Evolutionary conservation across 2,888 invertebrate genomes (phyloP), one percentile per base, ranked within the genome.

Genomic region (Amitus sp.): DNA sequence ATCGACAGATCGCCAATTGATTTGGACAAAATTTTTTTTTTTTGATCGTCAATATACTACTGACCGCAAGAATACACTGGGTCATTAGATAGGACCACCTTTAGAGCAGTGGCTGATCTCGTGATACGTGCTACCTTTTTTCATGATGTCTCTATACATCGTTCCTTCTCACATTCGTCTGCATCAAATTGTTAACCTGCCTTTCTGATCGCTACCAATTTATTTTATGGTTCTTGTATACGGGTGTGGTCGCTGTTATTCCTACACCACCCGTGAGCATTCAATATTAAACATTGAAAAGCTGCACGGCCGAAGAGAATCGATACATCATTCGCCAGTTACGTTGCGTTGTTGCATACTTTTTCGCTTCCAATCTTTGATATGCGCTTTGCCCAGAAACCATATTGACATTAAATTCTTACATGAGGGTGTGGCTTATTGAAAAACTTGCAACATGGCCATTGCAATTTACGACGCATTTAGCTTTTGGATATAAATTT

Each of bases 181-280:
- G 73, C 78, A 75, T 75, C 74, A 77, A 76, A 76, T 77, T 73
- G 74, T 72, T 72, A 72, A 74, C 75, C 74, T 75, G 74, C 67
- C 76, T 72, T 68, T 71, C 70, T 72, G 70, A 70, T 76, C 79
- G 79, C 77, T 76, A 75, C 76, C 79, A 75, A 81, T 81, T 79
- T 79, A 77, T 79, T 79, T 79, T 74, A 78, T 73, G 75, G 73
- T 73, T 12, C 43, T 27, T 23, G 6, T 23, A 23, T 13, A 23
- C 23, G 43, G 43, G 43, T 43, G 43, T 43, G 43, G 43, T 43
- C 43, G 6, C 23, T 2, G 43, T 5, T 27, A 23, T 23, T 23
- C 13, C 10, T 23, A 12, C 43, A 23, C 20, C 43, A 7, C 43
- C 43, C 23, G 43, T 13, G 43, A 23, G 23, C n/a, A 19, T 34